Conservation (phyloP, 2,797 vertebrate genomes). For the Protonibea diacanthus region DNA sequence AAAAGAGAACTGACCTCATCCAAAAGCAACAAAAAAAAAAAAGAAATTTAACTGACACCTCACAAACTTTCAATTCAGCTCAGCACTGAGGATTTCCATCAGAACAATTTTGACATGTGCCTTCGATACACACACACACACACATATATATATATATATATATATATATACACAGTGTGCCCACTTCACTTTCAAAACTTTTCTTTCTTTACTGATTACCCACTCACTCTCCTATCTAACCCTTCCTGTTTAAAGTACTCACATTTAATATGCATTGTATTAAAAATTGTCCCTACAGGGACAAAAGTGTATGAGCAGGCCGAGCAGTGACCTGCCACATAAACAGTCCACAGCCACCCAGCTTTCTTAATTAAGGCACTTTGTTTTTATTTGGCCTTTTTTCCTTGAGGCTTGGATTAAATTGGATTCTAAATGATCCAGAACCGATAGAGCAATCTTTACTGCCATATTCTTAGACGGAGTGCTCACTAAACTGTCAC, state of each 20-base stretch:
- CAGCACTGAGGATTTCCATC: constrained; percentile 13
- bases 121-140: not conserved
- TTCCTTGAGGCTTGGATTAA: constrained; percentile 78
- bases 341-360: constrained; percentile 71
- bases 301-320: constrained; percentile 22
- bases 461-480: constrained; percentile 78
- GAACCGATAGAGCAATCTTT: constrained; percentile 85
- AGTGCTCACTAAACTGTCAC: constrained; percentile 81
- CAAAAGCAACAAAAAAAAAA: not conserved
- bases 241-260: constrained; percentile 22
- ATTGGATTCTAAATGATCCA: constrained; percentile 90
- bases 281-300: constrained; percentile 48
- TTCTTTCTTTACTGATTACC: not conserved
- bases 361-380: constrained; percentile 86
- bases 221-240: constrained; percentile 15
- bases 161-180: not conserved
- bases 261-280: constrained; percentile 35
- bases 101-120: not conserved
- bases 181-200: not conserved
- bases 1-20: constrained; percentile 7
- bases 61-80: constrained; percentile 11
- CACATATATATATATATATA: not conserved
- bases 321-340: constrained; percentile 64
- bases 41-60: constrained; percentile 6
- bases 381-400: constrained; percentile 83